These are phyloP conservation scores for Tapirus terrestris DNA, from an alignment of 2,113 vertebrate species.

Conservation along the genomic window DNA sequence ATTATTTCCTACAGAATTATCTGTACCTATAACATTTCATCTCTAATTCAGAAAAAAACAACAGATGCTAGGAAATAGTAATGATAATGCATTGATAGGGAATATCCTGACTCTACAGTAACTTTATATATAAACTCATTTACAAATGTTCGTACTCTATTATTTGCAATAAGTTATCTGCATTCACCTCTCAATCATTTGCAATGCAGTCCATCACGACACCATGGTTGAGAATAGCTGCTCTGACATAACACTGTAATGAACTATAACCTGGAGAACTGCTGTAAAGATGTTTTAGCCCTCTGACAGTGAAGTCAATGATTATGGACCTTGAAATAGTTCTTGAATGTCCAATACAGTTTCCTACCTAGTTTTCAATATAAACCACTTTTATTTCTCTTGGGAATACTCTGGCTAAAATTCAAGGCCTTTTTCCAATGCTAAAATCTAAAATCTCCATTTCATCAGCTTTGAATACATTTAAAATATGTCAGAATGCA, in stretches of 20 bases:
- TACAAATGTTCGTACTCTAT: background rate
- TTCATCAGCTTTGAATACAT: slow-evolving; percentile 36
- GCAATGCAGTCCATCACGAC: rapidly evolving
- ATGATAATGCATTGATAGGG: background rate
- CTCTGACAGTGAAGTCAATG: background rate
- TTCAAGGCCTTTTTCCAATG: slow-evolving; percentile 38
- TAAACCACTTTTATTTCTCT: slow-evolving; percentile 45
- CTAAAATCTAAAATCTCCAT: slow-evolving; percentile 44
- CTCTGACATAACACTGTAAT: background rate
- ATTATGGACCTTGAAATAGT: slow-evolving; percentile 6
- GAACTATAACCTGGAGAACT: background rate
- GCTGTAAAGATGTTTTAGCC: background rate
- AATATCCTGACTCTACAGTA: background rate
- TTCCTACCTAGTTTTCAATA: background rate
- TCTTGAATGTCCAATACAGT: background rate
- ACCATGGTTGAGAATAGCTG: rapidly evolving
- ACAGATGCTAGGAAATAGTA: background rate
- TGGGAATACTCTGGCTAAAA: slow-evolving; percentile 41
- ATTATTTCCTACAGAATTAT: background rate
- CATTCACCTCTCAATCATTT: background rate
- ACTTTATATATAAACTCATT: background rate
- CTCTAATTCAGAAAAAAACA: background rate
- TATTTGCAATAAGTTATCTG: background rate
- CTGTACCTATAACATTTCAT: background rate
- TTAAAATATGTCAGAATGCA: slow-evolving; percentile 41